Evolutionary conservation across 2,797 vertebrate genomes (phyloP), one percentile per base, ranked within the genome.

Genomic region (Halcyon badia): DNA sequence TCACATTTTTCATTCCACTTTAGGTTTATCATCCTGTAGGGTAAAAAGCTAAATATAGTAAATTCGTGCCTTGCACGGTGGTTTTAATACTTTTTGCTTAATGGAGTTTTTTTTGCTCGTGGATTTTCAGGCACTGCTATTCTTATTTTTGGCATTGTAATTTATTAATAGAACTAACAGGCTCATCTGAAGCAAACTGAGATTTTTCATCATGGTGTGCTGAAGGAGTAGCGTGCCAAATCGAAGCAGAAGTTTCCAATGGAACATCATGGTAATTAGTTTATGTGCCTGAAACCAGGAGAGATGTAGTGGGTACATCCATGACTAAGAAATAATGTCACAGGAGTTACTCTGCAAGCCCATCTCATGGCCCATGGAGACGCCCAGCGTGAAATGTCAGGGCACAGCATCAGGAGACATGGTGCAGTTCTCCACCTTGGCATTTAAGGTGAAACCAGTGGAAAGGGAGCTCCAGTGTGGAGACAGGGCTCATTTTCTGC

Each of bases 31-130:
- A 73, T 90, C 57, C 56, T 76, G 39, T 48, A 84, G 84, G 89
- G 68, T 88, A 77, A 60, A 91, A 94, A 81, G 42, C 68, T 95
- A 96, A 94, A 87, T 91, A 90, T 82, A 94, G 87, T 54, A 88
- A 88, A 73, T 82, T 76, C 7, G 0, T 75, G 61, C 48, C 39
- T 77, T 33, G 35, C 70, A 77, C 0, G 0, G 66, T 57, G 49
- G 28, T 83, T 93, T 78, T 84, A 64, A 77, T 83, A 49, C 19
- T 46, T 94, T 61, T 46, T 86, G 28, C 65, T 81, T 93, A 75
- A 77, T 80, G 51, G 31, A 14, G 51, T 10, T 58, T 58, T 57
- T 66, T 72, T 70, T 26, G 8, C 33, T 44, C 1, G 31, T 80
- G 33, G 46, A 68, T 58, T 83, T 83, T 75, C 72, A 81, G 71